phyloP scores from a whole-genome alignment of 2,797 vertebrate genomes.

The Poeciliopsis turneri region DNA sequence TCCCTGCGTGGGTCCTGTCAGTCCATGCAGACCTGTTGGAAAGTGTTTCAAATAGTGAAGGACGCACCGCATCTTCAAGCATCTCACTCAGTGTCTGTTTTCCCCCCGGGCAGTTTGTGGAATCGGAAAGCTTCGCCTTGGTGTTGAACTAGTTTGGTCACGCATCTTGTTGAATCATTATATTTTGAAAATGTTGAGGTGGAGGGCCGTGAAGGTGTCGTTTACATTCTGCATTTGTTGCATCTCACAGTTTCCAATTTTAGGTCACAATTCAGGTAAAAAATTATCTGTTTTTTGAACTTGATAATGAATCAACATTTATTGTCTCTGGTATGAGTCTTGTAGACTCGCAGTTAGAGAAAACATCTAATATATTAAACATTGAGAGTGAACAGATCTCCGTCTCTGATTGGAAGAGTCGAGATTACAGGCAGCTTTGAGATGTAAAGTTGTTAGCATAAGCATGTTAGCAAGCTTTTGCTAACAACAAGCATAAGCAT shows the following conservation, averaged over 20 bases:
- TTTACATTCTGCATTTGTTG: not conserved
- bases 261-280: not conserved
- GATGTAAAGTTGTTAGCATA: not conserved
- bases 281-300: not conserved
- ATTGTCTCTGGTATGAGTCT: not conserved
- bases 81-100: conserved; percentile 24
- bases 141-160: conserved; percentile 55
- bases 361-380: not conserved
- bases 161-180: conserved; percentile 10
- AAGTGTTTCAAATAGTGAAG: not conserved
- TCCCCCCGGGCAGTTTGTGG: conserved; percentile 33
- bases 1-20: not conserved
- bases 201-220: not conserved
- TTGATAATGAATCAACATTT: not conserved
- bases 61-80: not conserved
- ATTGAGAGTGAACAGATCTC: not conserved
- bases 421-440: not conserved
- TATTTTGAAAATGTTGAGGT: conserved; percentile 6
- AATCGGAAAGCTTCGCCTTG: not conserved
- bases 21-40: not conserved
- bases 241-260: not conserved
- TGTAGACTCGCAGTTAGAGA: not conserved
- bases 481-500: too few relatives aligned
- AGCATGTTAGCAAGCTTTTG: too few relatives aligned
- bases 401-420: not conserved